A percentile compares a stretch with the other conserved stretches of the same genome.
These are phyloP conservation scores for Gymnogyps californianus DNA, from an alignment of 2,113 vertebrate species.

Conservation along the genomic window DNA sequence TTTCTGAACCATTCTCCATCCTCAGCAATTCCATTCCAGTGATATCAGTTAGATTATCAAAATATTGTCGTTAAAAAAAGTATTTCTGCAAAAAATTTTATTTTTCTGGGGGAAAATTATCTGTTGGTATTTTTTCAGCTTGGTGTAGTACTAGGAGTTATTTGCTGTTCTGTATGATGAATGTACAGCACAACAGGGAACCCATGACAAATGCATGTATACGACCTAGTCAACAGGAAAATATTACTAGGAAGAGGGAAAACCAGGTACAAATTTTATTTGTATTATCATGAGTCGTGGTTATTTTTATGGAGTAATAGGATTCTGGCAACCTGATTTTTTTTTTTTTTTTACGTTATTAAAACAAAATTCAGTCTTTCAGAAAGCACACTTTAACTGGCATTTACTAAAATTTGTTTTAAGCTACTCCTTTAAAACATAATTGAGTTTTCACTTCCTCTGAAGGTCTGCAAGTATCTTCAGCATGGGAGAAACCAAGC, in stretches of 20 bases:
- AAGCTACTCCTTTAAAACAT: background rate
- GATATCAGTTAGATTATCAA: background rate
- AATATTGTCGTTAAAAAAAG: background rate
- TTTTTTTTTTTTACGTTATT: background rate
- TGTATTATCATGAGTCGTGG: background rate
- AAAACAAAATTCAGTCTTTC: background rate
- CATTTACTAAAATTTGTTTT: background rate
- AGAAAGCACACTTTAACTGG: background rate
- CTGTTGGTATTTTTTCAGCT: background rate
- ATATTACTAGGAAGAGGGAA: background rate
- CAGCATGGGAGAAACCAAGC: background rate
- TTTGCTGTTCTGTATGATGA: background rate
- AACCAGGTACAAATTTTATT: background rate
- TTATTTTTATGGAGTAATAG: background rate
- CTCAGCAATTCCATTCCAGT: background rate
- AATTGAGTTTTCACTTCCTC: background rate
- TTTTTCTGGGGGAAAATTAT: background rate
- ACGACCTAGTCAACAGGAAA: background rate
- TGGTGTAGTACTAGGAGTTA: background rate
- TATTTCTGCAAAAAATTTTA: rapidly evolving
- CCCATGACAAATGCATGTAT: background rate
- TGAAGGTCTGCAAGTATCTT: background rate
- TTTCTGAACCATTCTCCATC: background rate
- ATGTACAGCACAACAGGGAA: background rate
- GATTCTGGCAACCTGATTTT: background rate